phyloP scores from a whole-genome alignment of 2,113 vertebrate genomes.

The Galemys pyrenaicus region DNA sequence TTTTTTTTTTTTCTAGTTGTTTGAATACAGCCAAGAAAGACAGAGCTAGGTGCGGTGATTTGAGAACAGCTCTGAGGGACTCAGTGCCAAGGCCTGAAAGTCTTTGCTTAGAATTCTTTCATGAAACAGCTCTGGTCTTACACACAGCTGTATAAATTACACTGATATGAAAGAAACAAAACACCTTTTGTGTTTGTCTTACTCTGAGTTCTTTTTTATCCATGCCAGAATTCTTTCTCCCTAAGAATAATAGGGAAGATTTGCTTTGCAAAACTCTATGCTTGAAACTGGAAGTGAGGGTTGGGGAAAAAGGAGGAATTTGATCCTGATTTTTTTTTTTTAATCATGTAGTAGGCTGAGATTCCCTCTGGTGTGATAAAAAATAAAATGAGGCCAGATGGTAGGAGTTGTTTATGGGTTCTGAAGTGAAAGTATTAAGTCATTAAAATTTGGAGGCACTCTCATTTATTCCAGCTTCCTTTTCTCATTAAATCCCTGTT shows the following conservation, averaged over 20 bases:
- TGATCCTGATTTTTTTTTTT: slow-evolving; percentile 20
- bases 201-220: slow-evolving; percentile 48
- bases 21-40: neutral
- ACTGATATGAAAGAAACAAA: slow-evolving; percentile 59
- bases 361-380: slow-evolving; percentile 70
- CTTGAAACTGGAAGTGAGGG: slow-evolving; percentile 43
- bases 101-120: neutral
- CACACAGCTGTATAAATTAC: slow-evolving; percentile 37
- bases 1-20: neutral
- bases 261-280: slow-evolving; percentile 57
- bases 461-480: slow-evolving; percentile 47
- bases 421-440: slow-evolving; percentile 68
- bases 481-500: slow-evolving; percentile 45
- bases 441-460: slow-evolving; percentile 58
- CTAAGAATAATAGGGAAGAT: slow-evolving; percentile 57
- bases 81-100: neutral
- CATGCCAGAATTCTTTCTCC: slow-evolving; percentile 53
- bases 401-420: slow-evolving; percentile 69
- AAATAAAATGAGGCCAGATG: slow-evolving; percentile 75
- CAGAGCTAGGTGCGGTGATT: neutral
- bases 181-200: slow-evolving; percentile 61
- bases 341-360: slow-evolving; percentile 64
- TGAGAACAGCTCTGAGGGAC: neutral
- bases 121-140: neutral
- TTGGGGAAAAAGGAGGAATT: slow-evolving; percentile 51